These are phyloP conservation scores for Stenotaenia linearis DNA, from an alignment of 2,888 invertebrate genomes.

Conservation along the genomic window DNA sequence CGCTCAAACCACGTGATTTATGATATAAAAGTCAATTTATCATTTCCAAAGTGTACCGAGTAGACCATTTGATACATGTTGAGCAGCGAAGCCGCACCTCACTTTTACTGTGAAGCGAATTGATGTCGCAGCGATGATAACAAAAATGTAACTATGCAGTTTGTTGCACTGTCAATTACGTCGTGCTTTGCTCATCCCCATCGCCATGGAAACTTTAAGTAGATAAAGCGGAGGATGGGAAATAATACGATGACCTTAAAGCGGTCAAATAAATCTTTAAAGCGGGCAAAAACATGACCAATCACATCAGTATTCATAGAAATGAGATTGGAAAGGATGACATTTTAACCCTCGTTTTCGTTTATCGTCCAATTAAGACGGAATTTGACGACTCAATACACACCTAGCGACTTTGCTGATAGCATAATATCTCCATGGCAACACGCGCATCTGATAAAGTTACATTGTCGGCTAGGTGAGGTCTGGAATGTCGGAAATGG, in stretches of 20 bases:
- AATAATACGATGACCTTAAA: neutral
- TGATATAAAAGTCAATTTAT: neutral
- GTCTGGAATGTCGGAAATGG: neutral
- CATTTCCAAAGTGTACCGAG: neutral
- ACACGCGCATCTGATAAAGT: neutral
- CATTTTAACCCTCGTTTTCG: conserved; percentile 7
- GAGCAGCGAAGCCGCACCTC: no score
- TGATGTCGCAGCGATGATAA: no score
- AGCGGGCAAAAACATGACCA: neutral
- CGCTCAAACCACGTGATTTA: neutral
- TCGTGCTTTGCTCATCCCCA: neutral
- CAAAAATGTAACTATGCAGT: neutral
- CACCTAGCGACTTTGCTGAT: neutral
- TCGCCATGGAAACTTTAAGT: neutral
- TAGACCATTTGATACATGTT: no score
- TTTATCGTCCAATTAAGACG: conserved; percentile 8
- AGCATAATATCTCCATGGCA: neutral
- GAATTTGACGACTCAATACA: conserved; percentile 12
- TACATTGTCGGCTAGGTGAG: neutral
- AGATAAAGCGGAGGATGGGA: neutral
- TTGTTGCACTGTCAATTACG: neutral
- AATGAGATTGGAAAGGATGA: neutral
- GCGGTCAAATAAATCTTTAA: neutral
- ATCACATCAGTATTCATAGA: neutral
- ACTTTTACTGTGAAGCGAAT: no score